Conservation (phyloP, 2,888 invertebrate genomes). For the Limnephilus auricula region DNA sequence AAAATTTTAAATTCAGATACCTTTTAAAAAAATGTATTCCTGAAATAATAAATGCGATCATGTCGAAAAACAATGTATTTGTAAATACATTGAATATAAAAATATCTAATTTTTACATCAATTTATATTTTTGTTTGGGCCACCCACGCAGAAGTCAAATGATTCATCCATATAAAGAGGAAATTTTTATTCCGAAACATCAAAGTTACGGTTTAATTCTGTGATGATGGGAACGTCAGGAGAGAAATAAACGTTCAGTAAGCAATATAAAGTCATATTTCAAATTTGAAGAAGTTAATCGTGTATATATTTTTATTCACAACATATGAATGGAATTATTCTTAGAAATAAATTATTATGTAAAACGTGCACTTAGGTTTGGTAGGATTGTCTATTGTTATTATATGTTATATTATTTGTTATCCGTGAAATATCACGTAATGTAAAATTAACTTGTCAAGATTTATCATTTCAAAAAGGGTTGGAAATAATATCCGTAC, state of each 20-base stretch:
- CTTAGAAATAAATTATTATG: neutral
- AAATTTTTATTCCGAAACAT: neutral
- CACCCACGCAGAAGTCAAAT: neutral
- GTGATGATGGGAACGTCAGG: neutral
- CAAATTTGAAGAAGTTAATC: neutral
- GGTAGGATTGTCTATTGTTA: neutral
- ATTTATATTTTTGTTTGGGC: neutral
- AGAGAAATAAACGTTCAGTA: neutral
- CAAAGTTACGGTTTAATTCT: neutral
- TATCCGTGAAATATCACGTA: neutral
- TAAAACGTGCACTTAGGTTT: neutral
- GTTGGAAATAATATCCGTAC: too few relatives aligned
- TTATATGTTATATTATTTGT: neutral
- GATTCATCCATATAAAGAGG: neutral
- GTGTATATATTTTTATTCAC: neutral
- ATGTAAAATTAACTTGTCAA: too few relatives aligned
- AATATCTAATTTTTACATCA: neutral
- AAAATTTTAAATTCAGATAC: too few relatives aligned
- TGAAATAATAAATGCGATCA: too few relatives aligned
- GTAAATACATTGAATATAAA: too few relatives aligned
- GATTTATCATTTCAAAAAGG: too few relatives aligned
- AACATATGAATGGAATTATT: neutral
- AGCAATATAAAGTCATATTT: neutral
- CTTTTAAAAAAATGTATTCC: too few relatives aligned
- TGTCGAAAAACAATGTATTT: too few relatives aligned